These are phyloP conservation scores for Patella pellucida DNA, from an alignment of 2,888 invertebrate species.

Conservation along the genomic window DNA sequence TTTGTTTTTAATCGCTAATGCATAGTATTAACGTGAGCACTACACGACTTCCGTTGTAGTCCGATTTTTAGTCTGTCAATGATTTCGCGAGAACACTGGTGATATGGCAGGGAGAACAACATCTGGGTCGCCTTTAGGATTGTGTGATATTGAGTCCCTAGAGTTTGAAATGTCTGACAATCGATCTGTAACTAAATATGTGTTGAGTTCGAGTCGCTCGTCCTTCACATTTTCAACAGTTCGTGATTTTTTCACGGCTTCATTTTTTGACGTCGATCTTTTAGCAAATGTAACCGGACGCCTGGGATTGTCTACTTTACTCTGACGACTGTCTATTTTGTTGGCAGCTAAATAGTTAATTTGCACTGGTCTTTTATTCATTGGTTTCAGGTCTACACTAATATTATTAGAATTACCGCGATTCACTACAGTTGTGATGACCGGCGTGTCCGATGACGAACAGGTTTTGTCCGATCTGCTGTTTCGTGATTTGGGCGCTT, in stretches of 20 bases:
- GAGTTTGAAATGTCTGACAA: background rate
- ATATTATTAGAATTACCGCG: background rate
- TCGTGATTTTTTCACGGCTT: background rate
- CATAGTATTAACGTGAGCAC: too few relatives aligned
- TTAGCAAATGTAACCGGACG: background rate
- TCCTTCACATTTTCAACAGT: background rate
- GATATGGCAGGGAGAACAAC: too few relatives aligned
- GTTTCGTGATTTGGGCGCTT: background rate
- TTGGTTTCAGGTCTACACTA: background rate
- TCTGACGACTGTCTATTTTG: background rate
- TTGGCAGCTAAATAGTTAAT: background rate
- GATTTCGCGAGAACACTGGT: too few relatives aligned
- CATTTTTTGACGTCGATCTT: background rate
- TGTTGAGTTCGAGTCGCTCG: background rate
- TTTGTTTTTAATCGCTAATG: too few relatives aligned
- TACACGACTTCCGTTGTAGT: too few relatives aligned
- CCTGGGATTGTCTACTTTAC: too few relatives aligned
- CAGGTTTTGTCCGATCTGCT: background rate
- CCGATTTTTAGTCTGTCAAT: too few relatives aligned
- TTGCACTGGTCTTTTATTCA: background rate
- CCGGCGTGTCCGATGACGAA: background rate
- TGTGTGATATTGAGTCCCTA: background rate
- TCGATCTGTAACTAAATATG: background rate
- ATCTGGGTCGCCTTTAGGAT: too few relatives aligned
- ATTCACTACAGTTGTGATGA: background rate